A percentile compares a stretch with the other conserved stretches of the same genome.
Conservation (phyloP, 2,113 vertebrate species). For the Apeltes quadracus region DNA sequence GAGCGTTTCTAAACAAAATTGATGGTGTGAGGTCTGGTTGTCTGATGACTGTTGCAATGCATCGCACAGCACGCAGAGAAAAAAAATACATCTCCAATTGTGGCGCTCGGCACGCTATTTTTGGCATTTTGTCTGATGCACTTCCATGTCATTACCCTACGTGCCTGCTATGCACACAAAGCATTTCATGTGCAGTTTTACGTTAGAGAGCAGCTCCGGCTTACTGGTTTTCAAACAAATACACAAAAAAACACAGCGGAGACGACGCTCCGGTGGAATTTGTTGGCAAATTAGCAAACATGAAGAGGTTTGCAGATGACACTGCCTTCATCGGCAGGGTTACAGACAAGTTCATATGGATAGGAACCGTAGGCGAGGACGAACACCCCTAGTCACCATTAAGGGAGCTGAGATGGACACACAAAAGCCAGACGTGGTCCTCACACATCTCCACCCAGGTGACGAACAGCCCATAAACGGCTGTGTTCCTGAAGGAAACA, state of each 20-base stretch:
- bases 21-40: constrained; percentile 61
- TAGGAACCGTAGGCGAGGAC: too few relatives aligned
- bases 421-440: too few relatives aligned
- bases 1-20: constrained; percentile 53
- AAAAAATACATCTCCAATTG: constrained; percentile 49
- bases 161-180: constrained; percentile 54
- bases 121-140: constrained; percentile 48
- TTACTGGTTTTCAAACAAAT: constrained; percentile 29
- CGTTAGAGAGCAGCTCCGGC: constrained; percentile 9
- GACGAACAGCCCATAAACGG: too few relatives aligned
- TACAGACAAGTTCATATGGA: too few relatives aligned
- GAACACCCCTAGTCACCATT: too few relatives aligned
- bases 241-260: constrained; percentile 53
- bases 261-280: too few relatives aligned
- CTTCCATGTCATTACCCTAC: constrained; percentile 59
- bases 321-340: too few relatives aligned
- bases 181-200: constrained; percentile 36
- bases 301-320: too few relatives aligned
- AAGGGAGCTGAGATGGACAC: too few relatives aligned
- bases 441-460: background rate
- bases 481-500: background rate
- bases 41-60: constrained; percentile 41
- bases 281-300: too few relatives aligned
- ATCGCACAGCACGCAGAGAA: constrained; percentile 47
- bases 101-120: constrained; percentile 42